Evolutionary conservation across 2,797 vertebrate species (phyloP).

Genomic region (Myioborus melanocephalus): DNA sequence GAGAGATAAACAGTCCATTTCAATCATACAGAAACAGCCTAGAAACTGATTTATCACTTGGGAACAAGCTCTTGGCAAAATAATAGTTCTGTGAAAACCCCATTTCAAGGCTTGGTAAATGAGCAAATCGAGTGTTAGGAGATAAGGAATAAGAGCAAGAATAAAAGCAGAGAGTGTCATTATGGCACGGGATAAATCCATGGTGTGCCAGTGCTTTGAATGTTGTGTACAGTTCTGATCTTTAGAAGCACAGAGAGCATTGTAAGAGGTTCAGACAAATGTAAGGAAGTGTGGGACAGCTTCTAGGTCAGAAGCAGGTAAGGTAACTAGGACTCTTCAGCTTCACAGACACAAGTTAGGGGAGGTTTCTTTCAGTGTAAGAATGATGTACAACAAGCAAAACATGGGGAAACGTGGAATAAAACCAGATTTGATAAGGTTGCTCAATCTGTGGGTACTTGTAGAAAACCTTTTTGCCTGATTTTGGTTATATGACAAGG

Average conservation of each 20-base stretch:
- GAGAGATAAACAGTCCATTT: not conserved
- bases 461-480: not conserved
- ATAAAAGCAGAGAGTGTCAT: not conserved
- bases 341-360: not conserved
- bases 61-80: not conserved
- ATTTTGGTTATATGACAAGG: not conserved
- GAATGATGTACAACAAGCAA: not conserved
- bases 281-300: not conserved
- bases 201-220: not conserved
- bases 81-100: not conserved
- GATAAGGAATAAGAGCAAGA: not conserved
- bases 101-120: not conserved
- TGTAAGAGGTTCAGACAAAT: not conserved
- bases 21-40: not conserved
- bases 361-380: not conserved
- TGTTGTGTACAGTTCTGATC: not conserved
- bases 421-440: not conserved
- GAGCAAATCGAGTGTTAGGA: not conserved
- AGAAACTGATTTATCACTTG: not conserved
- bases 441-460: not conserved
- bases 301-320: not conserved
- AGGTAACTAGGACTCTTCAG: not conserved
- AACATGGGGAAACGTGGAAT: not conserved
- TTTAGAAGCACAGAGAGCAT: not conserved
- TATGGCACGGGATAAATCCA: rapidly evolving